These are phyloP conservation scores for Zygothrica quintamaculata DNA, from an alignment of 2,888 invertebrate genomes.

Conservation along the genomic window DNA sequence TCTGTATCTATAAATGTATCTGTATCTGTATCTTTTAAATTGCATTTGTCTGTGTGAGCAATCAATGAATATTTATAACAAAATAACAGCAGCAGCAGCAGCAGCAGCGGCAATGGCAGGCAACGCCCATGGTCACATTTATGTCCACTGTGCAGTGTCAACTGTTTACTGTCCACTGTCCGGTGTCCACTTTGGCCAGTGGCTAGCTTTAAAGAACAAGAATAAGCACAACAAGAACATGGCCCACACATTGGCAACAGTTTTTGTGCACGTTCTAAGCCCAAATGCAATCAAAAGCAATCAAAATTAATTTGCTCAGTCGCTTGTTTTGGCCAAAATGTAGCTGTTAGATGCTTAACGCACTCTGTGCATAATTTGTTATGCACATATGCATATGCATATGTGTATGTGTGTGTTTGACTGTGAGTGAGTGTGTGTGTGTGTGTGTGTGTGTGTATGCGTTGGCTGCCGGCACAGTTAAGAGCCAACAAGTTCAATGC, in stretches of 20 bases:
- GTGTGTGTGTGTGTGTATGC: constrained; percentile 23
- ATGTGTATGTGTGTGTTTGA: not conserved
- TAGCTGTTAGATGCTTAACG: constrained; percentile 66
- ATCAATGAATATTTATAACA: constrained; percentile 74
- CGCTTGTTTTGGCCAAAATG: constrained; percentile 56
- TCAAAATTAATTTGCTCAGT: constrained; percentile 77
- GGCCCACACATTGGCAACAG: constrained; percentile 67
- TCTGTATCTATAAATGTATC: constrained; percentile 12
- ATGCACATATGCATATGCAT: constrained; percentile 42
- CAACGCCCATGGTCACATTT: constrained; percentile 71
- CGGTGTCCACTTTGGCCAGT: constrained; percentile 34
- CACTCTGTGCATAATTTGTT: constrained; percentile 66
- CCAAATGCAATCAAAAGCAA: constrained; percentile 66
- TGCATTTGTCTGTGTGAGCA: constrained; percentile 36
- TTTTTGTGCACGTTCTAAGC: constrained; percentile 29
- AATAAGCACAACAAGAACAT: constrained; percentile 72
- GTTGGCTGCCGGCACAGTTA: constrained; percentile 37
- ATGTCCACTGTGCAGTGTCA: constrained; percentile 21
- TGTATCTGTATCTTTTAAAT: constrained; percentile 24
- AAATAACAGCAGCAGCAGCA: constrained; percentile 23
- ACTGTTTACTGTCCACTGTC: constrained; percentile 19
- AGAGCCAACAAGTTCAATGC: constrained; percentile 73
- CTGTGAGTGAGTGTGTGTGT: constrained; percentile 12
- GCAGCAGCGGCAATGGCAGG: constrained; percentile 48
- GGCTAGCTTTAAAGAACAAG: constrained; percentile 54